These are phyloP conservation scores for Napeogenes sylphis DNA, from an alignment of 2,888 invertebrate genomes.

Conservation along the genomic window DNA sequence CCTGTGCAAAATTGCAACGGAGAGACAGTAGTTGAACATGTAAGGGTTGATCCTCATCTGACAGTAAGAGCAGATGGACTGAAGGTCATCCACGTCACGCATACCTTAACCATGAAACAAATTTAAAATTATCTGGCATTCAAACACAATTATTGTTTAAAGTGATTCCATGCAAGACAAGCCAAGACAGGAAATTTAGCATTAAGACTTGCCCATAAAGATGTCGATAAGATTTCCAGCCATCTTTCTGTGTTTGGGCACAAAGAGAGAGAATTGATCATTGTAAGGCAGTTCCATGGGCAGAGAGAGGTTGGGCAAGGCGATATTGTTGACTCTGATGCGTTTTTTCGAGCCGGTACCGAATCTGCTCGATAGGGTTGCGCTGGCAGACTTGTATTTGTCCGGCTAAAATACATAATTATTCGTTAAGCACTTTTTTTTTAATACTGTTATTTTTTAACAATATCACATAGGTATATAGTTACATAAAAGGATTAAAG, in stretches of 20 bases:
- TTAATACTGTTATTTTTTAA: background rate
- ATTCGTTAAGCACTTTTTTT: background rate
- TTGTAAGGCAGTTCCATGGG: conserved; percentile 80
- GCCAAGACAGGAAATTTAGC: too few relatives aligned
- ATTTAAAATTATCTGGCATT: background rate
- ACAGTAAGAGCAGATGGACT: conserved; percentile 81
- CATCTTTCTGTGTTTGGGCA: conserved; percentile 81
- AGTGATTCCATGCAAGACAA: too few relatives aligned
- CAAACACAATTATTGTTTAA: background rate
- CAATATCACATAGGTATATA: background rate
- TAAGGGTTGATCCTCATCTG: conserved; percentile 85
- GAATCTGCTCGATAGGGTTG: conserved; percentile 75
- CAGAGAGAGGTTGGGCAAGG: conserved; percentile 79
- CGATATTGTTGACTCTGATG: conserved; percentile 79
- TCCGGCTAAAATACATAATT: conserved; percentile 51
- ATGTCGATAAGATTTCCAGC: conserved; percentile 83
- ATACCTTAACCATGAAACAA: conserved; percentile 69
- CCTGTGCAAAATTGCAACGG: conserved; percentile 84
- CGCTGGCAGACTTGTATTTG: conserved; percentile 53
- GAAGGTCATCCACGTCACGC: conserved; percentile 83
- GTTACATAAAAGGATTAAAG: background rate
- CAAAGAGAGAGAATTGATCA: conserved; percentile 84
- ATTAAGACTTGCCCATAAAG: conserved; percentile 75
- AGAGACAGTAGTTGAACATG: conserved; percentile 85
- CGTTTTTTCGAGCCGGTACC: conserved; percentile 67